These are phyloP conservation scores for Bryconaethiops microstoma DNA, from an alignment of 2,797 vertebrate species.

Conservation along the genomic window DNA sequence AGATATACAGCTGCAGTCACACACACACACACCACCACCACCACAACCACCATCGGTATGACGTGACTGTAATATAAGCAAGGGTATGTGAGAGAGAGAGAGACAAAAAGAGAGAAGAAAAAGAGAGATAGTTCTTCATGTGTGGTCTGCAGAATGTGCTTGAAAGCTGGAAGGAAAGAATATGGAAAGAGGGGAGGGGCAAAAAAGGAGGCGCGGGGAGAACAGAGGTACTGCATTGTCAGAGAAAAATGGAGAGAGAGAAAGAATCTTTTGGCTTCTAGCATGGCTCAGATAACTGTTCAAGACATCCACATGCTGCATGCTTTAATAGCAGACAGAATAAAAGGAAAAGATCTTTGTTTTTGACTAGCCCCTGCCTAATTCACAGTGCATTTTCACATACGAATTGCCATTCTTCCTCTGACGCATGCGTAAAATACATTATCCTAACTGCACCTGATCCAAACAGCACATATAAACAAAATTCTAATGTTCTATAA, in stretches of 20 bases:
- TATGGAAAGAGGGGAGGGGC: constrained; percentile 30
- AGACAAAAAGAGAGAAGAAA: constrained; percentile 3
- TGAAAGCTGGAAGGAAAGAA: constrained; percentile 30
- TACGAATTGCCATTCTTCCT: too few species aligned
- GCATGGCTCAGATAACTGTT: constrained; percentile 22
- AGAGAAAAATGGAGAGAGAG: constrained; percentile 23
- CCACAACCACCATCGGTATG: neutral
- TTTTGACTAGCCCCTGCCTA: too few species aligned
- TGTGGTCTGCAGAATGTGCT: constrained; percentile 25
- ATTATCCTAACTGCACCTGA: too few species aligned
- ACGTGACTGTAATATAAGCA: constrained; percentile 1
- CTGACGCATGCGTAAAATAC: too few species aligned
- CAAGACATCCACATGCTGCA: neutral
- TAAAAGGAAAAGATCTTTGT: too few species aligned
- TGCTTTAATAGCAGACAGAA: too few species aligned
- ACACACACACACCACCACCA: neutral
- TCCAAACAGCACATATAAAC: neutral
- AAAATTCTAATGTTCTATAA: neutral
- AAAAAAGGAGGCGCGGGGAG: constrained; percentile 18
- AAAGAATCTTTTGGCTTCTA: neutral
- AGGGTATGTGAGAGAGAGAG: neutral
- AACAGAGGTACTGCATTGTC: constrained; percentile 15
- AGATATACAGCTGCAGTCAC: constrained; percentile 7
- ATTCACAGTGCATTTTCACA: too few species aligned
- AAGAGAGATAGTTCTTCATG: constrained; percentile 30